Percentiles rank a stretch among this genome's conserved stretches.
Conservation (phyloP, 2,888 invertebrate genomes). For the Hipparchia sbordonii region DNA sequence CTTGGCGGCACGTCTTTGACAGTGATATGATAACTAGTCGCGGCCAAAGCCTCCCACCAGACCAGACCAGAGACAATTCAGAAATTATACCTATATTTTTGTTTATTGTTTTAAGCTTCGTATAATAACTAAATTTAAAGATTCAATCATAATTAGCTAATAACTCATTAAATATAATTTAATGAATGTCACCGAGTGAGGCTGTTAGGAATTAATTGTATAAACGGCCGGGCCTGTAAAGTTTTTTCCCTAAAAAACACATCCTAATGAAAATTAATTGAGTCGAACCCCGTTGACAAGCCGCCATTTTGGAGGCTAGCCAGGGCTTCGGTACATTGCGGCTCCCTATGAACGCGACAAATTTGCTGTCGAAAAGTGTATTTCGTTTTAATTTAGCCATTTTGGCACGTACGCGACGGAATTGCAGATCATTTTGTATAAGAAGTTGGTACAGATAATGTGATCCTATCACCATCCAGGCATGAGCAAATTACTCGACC, state of each 20-base stretch:
- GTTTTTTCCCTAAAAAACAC: not conserved
- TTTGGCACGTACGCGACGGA: constrained; percentile 73
- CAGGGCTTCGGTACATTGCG: constrained; percentile 45
- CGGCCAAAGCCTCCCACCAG: no score
- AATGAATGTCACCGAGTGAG: not conserved
- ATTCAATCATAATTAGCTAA: no score
- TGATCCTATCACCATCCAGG: constrained; percentile 55
- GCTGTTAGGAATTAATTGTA: not conserved
- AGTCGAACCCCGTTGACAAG: constrained; percentile 27
- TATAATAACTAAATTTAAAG: no score
- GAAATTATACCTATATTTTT: no score
- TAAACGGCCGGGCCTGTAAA: not conserved
- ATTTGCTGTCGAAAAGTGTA: constrained; percentile 57
- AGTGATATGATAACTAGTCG: no score
- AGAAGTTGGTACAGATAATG: constrained; percentile 63
- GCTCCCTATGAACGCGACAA: constrained; percentile 66
- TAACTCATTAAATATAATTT: no score
- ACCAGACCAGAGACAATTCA: no score
- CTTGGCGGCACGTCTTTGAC: no score
- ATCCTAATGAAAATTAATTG: constrained; percentile 26
- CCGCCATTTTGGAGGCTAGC: constrained; percentile 40
- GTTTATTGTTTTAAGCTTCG: no score
- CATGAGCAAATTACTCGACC: constrained; percentile 32
- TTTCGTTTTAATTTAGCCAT: constrained; percentile 77
- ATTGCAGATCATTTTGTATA: constrained; percentile 71